A percentile compares a stretch with the other conserved stretches of the same genome.
phyloP scores from a whole-genome alignment of 1,140 invertebrate species.

The Temnothorax longispinosus region DNA sequence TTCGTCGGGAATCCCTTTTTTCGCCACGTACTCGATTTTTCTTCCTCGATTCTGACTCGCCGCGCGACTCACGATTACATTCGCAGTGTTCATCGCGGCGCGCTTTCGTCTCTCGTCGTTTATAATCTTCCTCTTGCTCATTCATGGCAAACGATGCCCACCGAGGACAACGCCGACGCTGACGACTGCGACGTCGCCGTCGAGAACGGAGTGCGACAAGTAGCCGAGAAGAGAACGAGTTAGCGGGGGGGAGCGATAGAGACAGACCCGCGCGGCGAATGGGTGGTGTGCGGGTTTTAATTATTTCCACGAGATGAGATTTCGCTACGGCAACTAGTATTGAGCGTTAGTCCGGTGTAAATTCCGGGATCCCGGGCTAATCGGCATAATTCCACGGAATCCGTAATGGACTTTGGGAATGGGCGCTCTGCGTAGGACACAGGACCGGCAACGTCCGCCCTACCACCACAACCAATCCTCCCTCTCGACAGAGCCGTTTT shows the following conservation, averaged over 20 bases:
- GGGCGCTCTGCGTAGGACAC: slow-evolving; percentile 60
- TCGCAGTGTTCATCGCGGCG: not conserved
- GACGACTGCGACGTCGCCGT: not conserved
- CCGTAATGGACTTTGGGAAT: slow-evolving; percentile 78
- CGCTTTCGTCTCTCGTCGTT: slow-evolving; percentile 33
- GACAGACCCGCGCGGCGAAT: slow-evolving; percentile 1
- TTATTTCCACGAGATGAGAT: slow-evolving; percentile 79
- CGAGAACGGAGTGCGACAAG: slow-evolving; percentile 60
- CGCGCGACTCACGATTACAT: slow-evolving; percentile 32
- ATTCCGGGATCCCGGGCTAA: slow-evolving; percentile 76
- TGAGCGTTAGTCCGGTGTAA: slow-evolving; percentile 77
- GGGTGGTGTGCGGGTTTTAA: slow-evolving; percentile 75
- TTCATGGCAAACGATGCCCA: slow-evolving; percentile 48
- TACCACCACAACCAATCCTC: slow-evolving; percentile 19
- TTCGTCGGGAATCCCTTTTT: not conserved
- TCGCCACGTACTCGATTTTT: not conserved
- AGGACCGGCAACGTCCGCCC: slow-evolving; percentile 58
- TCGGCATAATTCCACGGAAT: slow-evolving; percentile 79
- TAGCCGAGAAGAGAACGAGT: slow-evolving; percentile 63
- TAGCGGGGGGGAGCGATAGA: slow-evolving; percentile 1
- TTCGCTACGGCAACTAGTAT: slow-evolving; percentile 73
- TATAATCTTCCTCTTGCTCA: slow-evolving; percentile 63
- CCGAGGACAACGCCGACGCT: slow-evolving; percentile 4
- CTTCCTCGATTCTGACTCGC: not conserved
- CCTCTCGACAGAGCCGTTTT: slow-evolving; percentile 42